These are phyloP conservation scores for Phasia obesa DNA, from an alignment of 2,888 invertebrate species.

Conservation along the genomic window DNA sequence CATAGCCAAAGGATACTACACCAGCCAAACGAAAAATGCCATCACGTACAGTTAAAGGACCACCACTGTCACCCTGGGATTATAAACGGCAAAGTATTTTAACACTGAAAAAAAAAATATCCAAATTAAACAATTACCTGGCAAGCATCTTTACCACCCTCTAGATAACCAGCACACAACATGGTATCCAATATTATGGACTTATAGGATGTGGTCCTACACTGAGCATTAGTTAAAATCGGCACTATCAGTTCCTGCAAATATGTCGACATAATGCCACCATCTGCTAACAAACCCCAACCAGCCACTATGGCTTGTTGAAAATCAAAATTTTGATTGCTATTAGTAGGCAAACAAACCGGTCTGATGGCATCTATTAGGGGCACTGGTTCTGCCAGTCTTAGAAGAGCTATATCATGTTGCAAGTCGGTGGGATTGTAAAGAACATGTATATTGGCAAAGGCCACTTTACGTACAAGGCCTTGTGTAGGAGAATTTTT, in stretches of 20 bases:
- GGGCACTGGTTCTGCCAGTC: slow-evolving; percentile 76
- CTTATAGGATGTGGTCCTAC: slow-evolving; percentile 78
- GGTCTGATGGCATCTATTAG: slow-evolving; percentile 77
- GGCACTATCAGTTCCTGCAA: slow-evolving; percentile 79
- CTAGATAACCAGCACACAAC: slow-evolving; percentile 80
- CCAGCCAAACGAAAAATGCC: slow-evolving; percentile 78
- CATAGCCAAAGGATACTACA: slow-evolving; percentile 80
- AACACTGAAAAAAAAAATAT: not conserved
- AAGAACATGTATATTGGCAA: slow-evolving; percentile 75
- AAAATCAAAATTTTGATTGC: slow-evolving; percentile 76
- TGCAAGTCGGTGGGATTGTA: slow-evolving; percentile 77
- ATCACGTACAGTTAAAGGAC: slow-evolving; percentile 78
- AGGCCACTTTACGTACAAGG: slow-evolving; percentile 75
- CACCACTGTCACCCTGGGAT: slow-evolving; percentile 81
- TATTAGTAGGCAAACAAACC: slow-evolving; percentile 77
- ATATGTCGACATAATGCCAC: slow-evolving; percentile 76
- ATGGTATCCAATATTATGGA: slow-evolving; percentile 79
- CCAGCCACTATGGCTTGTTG: slow-evolving; percentile 79
- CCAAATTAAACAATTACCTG: slow-evolving; percentile 75
- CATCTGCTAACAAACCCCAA: slow-evolving; percentile 78
- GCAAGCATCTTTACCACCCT: slow-evolving; percentile 80
- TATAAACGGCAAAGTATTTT: not conserved
- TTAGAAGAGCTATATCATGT: slow-evolving; percentile 79
- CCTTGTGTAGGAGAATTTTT: slow-evolving; percentile 75
- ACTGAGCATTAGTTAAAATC: slow-evolving; percentile 79